phyloP scores from a whole-genome alignment of 2,888 invertebrate genomes.

The Drosophila silvestris region DNA sequence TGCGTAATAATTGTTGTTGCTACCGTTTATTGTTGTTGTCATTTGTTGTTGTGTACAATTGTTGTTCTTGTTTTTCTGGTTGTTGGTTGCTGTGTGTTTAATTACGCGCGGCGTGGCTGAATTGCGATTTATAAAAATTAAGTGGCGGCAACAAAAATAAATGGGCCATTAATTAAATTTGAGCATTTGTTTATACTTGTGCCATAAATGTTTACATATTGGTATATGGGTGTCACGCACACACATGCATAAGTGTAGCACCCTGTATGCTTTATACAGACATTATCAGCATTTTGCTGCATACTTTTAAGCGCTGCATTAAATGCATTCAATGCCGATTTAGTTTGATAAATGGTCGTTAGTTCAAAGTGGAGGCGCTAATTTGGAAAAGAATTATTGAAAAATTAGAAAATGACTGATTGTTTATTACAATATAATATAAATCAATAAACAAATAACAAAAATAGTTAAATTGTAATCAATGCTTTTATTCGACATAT shows the following conservation, averaged over 20 bases:
- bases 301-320: conserved; percentile 49
- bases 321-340: conserved; percentile 14
- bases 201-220: conserved; percentile 33
- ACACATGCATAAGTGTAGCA: conserved; percentile 17
- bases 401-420: background rate
- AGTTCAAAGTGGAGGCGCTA: conserved; percentile 20
- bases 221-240: conserved; percentile 14
- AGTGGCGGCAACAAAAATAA: conserved; percentile 57
- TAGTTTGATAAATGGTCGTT: conserved; percentile 42
- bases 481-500: background rate
- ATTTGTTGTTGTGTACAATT: conserved; percentile 17
- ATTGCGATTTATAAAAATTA: conserved; percentile 69
- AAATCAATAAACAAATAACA: background rate
- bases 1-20: conserved; percentile 62
- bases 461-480: background rate
- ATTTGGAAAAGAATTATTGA: conserved; percentile 10
- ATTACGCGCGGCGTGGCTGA: conserved; percentile 56
- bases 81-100: conserved; percentile 55
- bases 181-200: conserved; percentile 63
- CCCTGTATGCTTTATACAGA: conserved; percentile 14
- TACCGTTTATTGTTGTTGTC: conserved; percentile 47
- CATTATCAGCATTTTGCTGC: conserved; percentile 25
- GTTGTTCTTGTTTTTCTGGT: conserved; percentile 30
- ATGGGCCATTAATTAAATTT: conserved; percentile 69
- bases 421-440: background rate